These are phyloP conservation scores for Herminia tarsipennalis DNA, from an alignment of 2,888 invertebrate species.

Conservation along the genomic window DNA sequence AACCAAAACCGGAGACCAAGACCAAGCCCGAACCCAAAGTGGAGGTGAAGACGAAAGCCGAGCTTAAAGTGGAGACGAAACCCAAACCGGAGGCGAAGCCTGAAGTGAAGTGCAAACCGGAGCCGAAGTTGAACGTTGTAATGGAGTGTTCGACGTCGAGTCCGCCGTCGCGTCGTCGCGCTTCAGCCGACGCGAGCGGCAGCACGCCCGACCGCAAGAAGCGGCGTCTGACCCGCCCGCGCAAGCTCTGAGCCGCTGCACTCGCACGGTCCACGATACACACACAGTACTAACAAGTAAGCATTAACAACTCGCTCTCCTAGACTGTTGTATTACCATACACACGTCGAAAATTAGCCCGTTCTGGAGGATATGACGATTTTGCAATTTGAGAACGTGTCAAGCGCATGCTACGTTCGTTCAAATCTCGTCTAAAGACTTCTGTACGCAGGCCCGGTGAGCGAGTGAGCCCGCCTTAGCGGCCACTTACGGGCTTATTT, in stretches of 20 bases:
- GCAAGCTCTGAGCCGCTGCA: conserved; percentile 70
- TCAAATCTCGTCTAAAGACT: no score
- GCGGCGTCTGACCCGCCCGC: conserved; percentile 77
- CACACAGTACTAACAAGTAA: neutral
- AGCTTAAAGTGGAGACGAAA: conserved; percentile 44
- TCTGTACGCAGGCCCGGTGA: no score
- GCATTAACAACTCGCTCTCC: neutral
- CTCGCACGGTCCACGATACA: no score
- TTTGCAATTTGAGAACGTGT: no score
- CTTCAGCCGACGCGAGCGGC: conserved; percentile 62
- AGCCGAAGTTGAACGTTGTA: conserved; percentile 48
- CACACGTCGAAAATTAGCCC: no score
- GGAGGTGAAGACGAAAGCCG: conserved; percentile 38
- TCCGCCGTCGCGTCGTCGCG: conserved; percentile 70
- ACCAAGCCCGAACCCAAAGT: conserved; percentile 37
- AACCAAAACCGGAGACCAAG: conserved; percentile 36
- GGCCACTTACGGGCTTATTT: neutral
- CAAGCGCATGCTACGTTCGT: no score
- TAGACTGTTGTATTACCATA: no score
- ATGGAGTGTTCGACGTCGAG: conserved; percentile 44
- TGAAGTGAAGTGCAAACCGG: conserved; percentile 44
- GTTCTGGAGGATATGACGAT: no score
- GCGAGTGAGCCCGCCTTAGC: no score
- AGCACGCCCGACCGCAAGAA: conserved; percentile 79
- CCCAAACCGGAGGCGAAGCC: conserved; percentile 44